Base-by-base conservation (phyloP, 2,797 vertebrate species). In the Austrolebias charrua region DNA sequence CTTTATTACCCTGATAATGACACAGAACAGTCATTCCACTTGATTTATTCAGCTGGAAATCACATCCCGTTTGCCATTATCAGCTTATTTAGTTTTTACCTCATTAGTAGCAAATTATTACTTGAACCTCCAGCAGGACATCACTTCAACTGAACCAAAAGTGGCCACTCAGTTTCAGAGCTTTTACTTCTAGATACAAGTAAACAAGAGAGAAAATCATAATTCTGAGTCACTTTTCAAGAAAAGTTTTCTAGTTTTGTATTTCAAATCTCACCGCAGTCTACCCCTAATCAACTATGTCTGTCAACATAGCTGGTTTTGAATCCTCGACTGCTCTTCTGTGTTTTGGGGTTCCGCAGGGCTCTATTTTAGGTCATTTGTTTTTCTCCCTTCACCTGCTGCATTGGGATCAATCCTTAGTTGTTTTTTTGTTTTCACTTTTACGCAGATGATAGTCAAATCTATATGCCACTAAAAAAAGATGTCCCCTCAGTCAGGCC, bases 1-100 rank as follows among this genome's bases (percentile, higher is more conserved):
- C 40, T 51, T 40, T 60, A 55, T 58, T 60, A 49, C 20, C 38
- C 59, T 15, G 7, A 49, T 48, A 35, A 46, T 57, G 29, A 66
- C 16, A 40, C 38, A 40, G n/a, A 60, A 63, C 42, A 61, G 35
- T 50, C 8, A n/a, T 55, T 52, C 70, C 15, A 16, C 70, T 63
- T 65, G 42, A 54, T 31, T 63, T 59, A 49, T 64, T 52, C 15
- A 33, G 28, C 15, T 12, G 55, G 40, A 63, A 51, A 57, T 51
- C 6, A 18, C 43, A 31, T 49, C 54, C 50, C 11, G 24, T 50
- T 44, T 54, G 45, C n/a, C 40, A 45, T 24, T 53, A 47, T 57
- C 44, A 28, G 55, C 38, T 55, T 54, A 47, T 59, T 67, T 57
- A 28, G 19, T 28, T 63, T 48, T 48, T 29, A 62, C 44, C 46